Conservation (phyloP, 2,113 vertebrate species). For the Gavia stellata region DNA sequence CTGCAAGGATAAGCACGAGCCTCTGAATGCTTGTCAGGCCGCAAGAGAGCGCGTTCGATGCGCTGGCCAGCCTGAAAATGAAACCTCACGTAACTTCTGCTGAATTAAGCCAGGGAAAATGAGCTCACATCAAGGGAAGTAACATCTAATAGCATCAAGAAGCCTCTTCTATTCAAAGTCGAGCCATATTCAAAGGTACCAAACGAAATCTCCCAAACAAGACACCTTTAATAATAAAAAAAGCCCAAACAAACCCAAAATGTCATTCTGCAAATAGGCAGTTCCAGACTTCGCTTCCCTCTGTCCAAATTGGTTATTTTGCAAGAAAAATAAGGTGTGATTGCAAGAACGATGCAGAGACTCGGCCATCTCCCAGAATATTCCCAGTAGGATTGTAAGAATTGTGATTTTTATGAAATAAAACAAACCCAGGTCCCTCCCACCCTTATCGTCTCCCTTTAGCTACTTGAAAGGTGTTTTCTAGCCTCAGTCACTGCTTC, state of each 20-base stretch:
- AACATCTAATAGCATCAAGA: not conserved
- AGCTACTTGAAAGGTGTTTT: not conserved
- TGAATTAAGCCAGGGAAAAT: not conserved
- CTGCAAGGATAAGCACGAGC: not conserved
- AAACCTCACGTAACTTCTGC: not conserved
- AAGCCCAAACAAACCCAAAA: not conserved
- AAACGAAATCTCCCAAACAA: not conserved
- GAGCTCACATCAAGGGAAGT: not conserved
- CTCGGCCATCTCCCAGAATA: not conserved
- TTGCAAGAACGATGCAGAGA: not conserved
- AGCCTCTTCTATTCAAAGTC: not conserved
- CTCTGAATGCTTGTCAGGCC: not conserved
- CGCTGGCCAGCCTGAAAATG: not conserved
- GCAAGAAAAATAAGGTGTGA: not conserved
- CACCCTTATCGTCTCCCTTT: not conserved
- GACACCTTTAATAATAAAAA: not conserved
- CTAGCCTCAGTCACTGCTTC: not conserved
- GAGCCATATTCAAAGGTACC: not conserved
- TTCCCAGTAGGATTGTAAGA: not conserved
- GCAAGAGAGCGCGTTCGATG: not conserved
- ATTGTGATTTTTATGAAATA: not conserved
- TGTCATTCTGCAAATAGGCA: not conserved
- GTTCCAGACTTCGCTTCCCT: not conserved
- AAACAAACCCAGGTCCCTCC: not conserved
- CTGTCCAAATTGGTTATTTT: not conserved